Conservation (phyloP, 2,113 vertebrate species). For the Asarcornis scutulata region DNA sequence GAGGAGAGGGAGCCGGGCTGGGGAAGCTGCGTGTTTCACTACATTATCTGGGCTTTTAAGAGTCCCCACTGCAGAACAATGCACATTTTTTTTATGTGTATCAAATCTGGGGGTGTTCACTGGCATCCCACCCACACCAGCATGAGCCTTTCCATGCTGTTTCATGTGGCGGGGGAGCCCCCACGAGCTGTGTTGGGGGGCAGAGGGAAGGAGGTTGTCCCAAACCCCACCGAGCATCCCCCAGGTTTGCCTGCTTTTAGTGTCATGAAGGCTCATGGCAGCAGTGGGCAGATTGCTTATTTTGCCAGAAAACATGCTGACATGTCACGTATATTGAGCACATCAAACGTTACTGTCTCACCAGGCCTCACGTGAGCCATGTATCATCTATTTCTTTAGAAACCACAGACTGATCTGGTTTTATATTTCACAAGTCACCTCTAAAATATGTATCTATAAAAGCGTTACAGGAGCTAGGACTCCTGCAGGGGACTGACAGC, state of each 20-base stretch:
- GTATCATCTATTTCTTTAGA: constrained; percentile 41
- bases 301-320: neutral
- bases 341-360: constrained; percentile 9
- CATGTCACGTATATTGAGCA: neutral
- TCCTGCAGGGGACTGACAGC: neutral
- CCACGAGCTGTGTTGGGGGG: neutral
- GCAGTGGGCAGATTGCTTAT: neutral
- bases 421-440: neutral
- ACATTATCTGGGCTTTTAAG: rapidly evolving
- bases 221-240: neutral
- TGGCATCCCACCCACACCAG: neutral
- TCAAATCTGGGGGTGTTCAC: neutral
- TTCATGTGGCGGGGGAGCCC: neutral
- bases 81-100: neutral
- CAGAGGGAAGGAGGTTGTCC: neutral
- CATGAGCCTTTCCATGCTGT: neutral
- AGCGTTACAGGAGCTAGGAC: neutral
- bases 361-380: neutral
- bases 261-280: neutral
- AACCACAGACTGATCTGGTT: constrained; percentile 19
- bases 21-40: rapidly evolving
- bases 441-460: constrained; percentile 24
- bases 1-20: neutral
- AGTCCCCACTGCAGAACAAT: rapidly evolving
- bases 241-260: neutral